Percentiles rank a stretch among this genome's conserved stretches.
phyloP scores from a whole-genome alignment of 2,113 vertebrate species.

The Athene cunicularia region DNA sequence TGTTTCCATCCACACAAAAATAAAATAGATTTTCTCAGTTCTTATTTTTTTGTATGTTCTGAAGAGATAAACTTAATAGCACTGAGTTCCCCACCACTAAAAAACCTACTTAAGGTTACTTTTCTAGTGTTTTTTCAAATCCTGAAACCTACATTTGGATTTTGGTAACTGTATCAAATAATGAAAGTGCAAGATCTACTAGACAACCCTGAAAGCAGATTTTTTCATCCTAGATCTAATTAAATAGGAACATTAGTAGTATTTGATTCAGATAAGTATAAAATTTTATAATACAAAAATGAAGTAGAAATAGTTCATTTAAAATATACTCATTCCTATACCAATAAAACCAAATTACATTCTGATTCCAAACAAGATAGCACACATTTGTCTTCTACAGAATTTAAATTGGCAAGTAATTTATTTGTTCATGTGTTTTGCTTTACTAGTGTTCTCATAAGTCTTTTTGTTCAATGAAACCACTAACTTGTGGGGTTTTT shows the following conservation, averaged over 20 bases:
- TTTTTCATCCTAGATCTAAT: background rate
- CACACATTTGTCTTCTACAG: background rate
- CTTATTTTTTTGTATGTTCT: background rate
- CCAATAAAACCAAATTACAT: background rate
- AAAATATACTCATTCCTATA: background rate
- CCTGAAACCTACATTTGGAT: background rate
- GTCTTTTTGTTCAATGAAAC: background rate
- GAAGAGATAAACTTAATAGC: background rate
- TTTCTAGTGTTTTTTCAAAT: background rate
- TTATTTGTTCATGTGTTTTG: background rate
- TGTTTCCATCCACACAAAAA: background rate
- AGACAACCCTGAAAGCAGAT: background rate
- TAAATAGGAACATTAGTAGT: background rate
- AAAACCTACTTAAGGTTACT: background rate
- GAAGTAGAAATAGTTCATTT: background rate
- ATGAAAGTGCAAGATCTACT: background rate
- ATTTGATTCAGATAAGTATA: background rate
- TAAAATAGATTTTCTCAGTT: background rate
- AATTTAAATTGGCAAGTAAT: background rate
- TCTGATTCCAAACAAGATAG: background rate
- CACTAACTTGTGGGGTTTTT: background rate
- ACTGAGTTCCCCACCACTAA: background rate
- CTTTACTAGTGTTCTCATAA: background rate
- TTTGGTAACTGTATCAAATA: background rate
- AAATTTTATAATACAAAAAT: background rate